Evolutionary conservation across 2,888 invertebrate species (phyloP), one percentile per base, ranked within the genome.

Genomic region (Actias luna): DNA sequence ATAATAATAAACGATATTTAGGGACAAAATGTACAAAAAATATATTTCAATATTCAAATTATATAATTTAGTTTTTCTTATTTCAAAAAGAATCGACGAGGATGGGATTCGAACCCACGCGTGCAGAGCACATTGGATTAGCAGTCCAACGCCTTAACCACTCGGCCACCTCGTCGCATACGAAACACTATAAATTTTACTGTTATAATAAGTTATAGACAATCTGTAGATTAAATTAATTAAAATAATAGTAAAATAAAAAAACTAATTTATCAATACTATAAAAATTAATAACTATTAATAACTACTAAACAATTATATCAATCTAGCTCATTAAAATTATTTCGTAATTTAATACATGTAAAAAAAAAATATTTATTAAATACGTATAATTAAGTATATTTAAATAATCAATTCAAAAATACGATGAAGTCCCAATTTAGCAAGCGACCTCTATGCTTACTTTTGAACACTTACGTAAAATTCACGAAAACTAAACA

Each of bases 41-140:
- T n/a, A n/a, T n/a, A n/a, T n/a, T n/a, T n/a, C 16, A 16, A 16
- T 35, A 35, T 12, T 35, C 2, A 8, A 36, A 39, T 18, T n/a
- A 18, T 7, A 7, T 2, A 8, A 8, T 18, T 42, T 42, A 22
- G n/a, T 22, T 1, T 18, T 5, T 35, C 1, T n/a, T 33, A 1
- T 22, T 16, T 22, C 27, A 55, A 61, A 59, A 59, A 55, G 1
- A 83, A 84, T 77, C 95, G 95, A 95, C 95, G 95, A 95, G 95
- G 95, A 95, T 95, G 95, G 95, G 95, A 95, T 95, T 95, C 95
- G 95, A 95, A 95, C 95, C 95, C 95, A 95, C 95, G 95, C 95
- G 95, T 95, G 95, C 95, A 95, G 95, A 95, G 95, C 95, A 95
- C 95, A 95, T 95, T 95, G 95, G 95, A 96, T 96, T 96, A 96